These are phyloP conservation scores for Oncorhynchus masou DNA, from an alignment of 2,113 vertebrate genomes.

Conservation along the genomic window DNA sequence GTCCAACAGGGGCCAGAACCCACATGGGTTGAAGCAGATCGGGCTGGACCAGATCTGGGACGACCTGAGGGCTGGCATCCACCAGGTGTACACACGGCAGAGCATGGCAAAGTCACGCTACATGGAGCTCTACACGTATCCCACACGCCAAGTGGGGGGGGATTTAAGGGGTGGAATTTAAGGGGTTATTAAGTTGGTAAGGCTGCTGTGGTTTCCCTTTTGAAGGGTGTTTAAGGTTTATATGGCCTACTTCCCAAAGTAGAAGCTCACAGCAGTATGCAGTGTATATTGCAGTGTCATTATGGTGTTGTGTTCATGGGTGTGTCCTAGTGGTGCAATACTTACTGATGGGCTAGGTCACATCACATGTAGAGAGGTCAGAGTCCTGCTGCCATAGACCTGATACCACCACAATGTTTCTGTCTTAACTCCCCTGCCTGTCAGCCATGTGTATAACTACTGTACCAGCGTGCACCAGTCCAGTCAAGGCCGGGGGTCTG, in stretches of 20 bases:
- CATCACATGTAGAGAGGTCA: not conserved
- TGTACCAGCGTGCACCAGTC: conserved; percentile 98
- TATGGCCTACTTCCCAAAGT: not conserved
- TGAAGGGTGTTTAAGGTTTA: not conserved
- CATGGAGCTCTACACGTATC: conserved; percentile 99
- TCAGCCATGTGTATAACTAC: conserved; percentile 99
- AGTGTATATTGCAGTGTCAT: not conserved
- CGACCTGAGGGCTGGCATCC: conserved; percentile 92
- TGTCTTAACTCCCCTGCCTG: conserved; percentile 75
- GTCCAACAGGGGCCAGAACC: conserved; percentile 91
- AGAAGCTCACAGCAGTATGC: not conserved
- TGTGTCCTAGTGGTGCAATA: not conserved
- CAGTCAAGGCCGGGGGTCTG: conserved; percentile 87
- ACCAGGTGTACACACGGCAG: conserved; percentile 94
- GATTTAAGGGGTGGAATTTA: not conserved
- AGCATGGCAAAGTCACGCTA: conserved; percentile 97
- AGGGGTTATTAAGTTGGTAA: not conserved
- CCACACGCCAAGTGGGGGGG: conserved; percentile 22
- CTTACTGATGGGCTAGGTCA: not conserved
- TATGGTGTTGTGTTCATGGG: not conserved
- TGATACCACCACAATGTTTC: not conserved
- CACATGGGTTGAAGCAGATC: conserved; percentile 94
- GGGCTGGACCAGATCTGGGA: conserved; percentile 98
- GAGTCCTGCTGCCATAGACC: not conserved
- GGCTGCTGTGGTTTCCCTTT: not conserved